Base-by-base conservation (phyloP, 2,113 vertebrate species). In the Synchiropus splendidus region DNA sequence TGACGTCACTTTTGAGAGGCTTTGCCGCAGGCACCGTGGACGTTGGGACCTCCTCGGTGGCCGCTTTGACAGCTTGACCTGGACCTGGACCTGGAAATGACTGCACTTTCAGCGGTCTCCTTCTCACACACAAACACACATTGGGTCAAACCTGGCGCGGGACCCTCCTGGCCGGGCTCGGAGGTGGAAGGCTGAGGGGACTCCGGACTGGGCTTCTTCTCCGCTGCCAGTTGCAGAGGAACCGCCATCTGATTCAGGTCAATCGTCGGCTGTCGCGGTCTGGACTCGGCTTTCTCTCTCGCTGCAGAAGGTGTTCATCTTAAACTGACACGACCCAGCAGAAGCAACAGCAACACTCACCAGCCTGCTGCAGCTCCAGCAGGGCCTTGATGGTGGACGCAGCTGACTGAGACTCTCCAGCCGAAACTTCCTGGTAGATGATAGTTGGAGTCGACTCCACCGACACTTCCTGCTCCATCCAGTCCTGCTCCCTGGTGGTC, bases 241-340 rank as follows among this genome's bases (percentile, higher is more conserved):
- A 99, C 92, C 14, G 89, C 94, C 94, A 99, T 92, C 80, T 96
- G 95, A 64, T 94, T 97, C 67, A 99, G 80, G 80, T 98, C 94
- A 67, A 99, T 96, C 42, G 93, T 94, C 54, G 89, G 90, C 62
- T 92, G 91, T 49, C 92, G 82, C 10, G 88, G 87, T 70, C 89
- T 97, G 2, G 87, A 63, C 58, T 98, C 94, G 16, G 75, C 64
- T 61, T 91, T 96, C 60, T 97, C 94, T 72, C 92, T 97, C 66
- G 89, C 92, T 93, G 79, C 12, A 31, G 1, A 30, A 5, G 14
- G n/a, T 14, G 14, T n/a, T n/a, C n/a, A n/a, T n/a, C n/a, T n/a
- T n/a, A n/a, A n/a, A n/a, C n/a, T n/a, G n/a, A n/a, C n/a, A n/a
- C n/a, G n/a, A n/a, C n/a, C n/a, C n/a, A n/a, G n/a, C n/a, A n/a